A percentile compares a stretch with the other conserved stretches of the same genome.
Evolutionary conservation across 2,113 vertebrate species (phyloP).

Genomic region (Lonchura striata): DNA sequence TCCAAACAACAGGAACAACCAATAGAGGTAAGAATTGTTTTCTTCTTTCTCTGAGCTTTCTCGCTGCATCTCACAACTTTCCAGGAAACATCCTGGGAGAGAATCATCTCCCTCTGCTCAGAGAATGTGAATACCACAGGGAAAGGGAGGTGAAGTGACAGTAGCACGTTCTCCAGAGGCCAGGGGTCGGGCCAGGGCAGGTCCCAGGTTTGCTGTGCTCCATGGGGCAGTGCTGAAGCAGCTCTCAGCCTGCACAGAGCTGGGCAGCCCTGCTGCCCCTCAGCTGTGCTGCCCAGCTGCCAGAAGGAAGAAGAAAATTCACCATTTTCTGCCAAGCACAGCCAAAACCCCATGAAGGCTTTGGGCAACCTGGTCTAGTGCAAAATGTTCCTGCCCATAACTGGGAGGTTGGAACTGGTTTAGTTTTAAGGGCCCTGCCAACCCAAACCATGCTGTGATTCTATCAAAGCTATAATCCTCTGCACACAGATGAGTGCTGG

Average conservation of each 20-base stretch:
- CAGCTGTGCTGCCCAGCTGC: not conserved
- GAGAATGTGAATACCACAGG: no score
- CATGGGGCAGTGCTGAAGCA: not conserved
- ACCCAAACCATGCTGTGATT: not conserved
- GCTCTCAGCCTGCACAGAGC: not conserved
- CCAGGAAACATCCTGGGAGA: no score
- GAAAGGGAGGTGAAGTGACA: not conserved
- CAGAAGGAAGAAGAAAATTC: not conserved
- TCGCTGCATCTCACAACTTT: no score
- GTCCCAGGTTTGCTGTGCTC: not conserved
- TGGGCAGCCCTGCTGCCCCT: rapidly evolving
- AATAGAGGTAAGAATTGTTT: no score
- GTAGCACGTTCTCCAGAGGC: rapidly evolving
- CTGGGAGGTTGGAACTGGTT: not conserved
- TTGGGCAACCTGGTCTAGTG: not conserved
- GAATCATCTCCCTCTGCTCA: no score
- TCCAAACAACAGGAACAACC: no score
- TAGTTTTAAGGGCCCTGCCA: not conserved
- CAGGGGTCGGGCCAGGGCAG: no score
- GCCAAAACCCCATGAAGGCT: not conserved
- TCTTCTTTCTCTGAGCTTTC: no score
- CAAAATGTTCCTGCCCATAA: not conserved
- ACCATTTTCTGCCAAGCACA: not conserved
- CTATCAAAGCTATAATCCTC: not conserved
- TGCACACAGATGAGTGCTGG: not conserved